Base-by-base conservation (phyloP, 2,797 vertebrate genomes). In the Gobio occitaniae region DNA sequence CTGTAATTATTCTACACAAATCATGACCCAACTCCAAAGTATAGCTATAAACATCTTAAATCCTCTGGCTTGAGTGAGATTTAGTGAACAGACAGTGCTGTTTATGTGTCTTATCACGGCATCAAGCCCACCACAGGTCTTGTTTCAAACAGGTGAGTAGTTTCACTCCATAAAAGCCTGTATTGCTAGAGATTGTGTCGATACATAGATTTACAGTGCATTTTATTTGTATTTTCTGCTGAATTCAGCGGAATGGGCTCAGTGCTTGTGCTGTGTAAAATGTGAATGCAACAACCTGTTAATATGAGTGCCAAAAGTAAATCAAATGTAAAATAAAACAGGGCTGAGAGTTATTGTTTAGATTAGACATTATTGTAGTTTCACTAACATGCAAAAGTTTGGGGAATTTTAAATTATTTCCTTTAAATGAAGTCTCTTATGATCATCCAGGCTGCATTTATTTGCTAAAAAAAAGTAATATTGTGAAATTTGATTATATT, bases 191-290 rank as follows among this genome's bases (percentile, higher is more conserved):
- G 16, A 76, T 54, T 19, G 48, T 56, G 16, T 75, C 50, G 3
- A 56, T 76, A 36, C 50, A 56, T 21, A 54, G 74, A 56, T 38
- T 76, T 56, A 76, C 74, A 54, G 32, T 32, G 16, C 50, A 11
- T 76, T 76, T 76, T 76, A 76, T 76, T 54, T 29, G 72, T 54
- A 16, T 32, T 75, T 75, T 56, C 74, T 76, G 50, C 74, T 38
- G 74, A 54, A 50, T 76, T 76, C 48, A 75, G 44, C 52, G 25
- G 29, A 52, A 52, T 50, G 44, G 69, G 9, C 38, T 38, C 38
- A 38, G 38, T 38, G 25, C 71, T 74, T 74, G 47, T 50, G 47
- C 66, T n/a, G 38, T 71, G 69, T 16, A 25, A 71, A 47, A 71
- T 25, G n/a, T n/a, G 41, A 76, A 36, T 19, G 50, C 74, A 36